Base-by-base conservation (phyloP, 1,140 invertebrate genomes). In the Lepidotrigona ventralis region DNA sequence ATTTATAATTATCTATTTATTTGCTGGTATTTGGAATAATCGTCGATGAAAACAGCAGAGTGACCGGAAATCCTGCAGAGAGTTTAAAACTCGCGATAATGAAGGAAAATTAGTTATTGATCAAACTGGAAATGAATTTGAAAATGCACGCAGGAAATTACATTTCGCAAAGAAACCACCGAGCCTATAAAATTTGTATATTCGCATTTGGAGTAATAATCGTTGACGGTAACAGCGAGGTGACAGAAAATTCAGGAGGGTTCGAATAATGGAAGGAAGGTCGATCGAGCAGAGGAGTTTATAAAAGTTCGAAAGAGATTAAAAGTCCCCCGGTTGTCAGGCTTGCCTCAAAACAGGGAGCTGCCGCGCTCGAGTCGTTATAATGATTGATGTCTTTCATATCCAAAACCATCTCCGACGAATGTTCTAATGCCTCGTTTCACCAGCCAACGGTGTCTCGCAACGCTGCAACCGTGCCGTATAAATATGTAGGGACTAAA, bases 381-480 rank as follows among this genome's bases (percentile, higher is more conserved):
- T 81, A 85, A 85, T 85, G 83, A 85, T 85, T 81, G 83, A 85
- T 85, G 79, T 75, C 82, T 73, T 79, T 83, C 77, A 83, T 83
- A 83, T 83, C 82, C 82, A 79, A 83, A 83, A 79, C 68, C 76
- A 77, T 79, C 82, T 51, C 60, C 74, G 53, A 83, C 76, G 82
- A 83, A 54, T 79, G 82, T 83, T 79, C 77, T 56, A 63, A 83
- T 78, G 81, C 66, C 81, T 70, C 81, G 75, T 56, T 51, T 83
- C 81, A 75, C 46, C 81, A 58, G 54, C 51, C 75, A 71, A 46
- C 81, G 0, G 39, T 46, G 81, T 69, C 78, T 78, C 78, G 78
- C 75, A 46, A 78, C 75, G 81, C 74, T 78, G 64, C 66, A 83
- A 58, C 46, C 46, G n/a, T 77, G 39, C 46, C 39, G 54, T 83